Base-by-base conservation (phyloP, 1,140 invertebrate species). In the Arion vulgaris region DNA sequence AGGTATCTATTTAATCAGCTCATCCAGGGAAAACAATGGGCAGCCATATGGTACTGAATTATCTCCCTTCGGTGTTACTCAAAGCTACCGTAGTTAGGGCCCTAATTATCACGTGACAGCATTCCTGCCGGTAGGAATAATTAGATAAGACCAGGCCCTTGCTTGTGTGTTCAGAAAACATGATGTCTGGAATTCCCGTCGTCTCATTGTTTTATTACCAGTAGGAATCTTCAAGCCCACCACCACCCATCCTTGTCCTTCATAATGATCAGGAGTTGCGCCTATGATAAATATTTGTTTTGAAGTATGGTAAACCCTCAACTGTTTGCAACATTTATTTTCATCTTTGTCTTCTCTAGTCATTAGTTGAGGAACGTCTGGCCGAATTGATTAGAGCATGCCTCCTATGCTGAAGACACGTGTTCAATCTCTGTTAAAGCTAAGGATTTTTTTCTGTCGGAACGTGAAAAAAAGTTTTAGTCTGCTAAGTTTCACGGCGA, bases 31-130 rank as follows among this genome's bases (percentile, higher is more conserved):
- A 66, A 66, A 66, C 62, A 66, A 66, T 66, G 28, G 62, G 62
- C n/a, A 66, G 62, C 62, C 62, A 66, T 66, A 66, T 66, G 62
- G 62, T 66, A 7, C n/a, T 32, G 5, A 7, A 32, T 66, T 66
- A 66, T 66, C 62, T 66, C 28, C 62, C 28, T 34, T 66, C 32
- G 62, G n/a, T 66, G 17, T 66, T 66, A 1, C 4, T 28, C 62
- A 66, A 66, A 66, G 62, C 62, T 66, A 66, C 62, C 32, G 62
- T 66, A 34, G 62, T 2, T 32, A 28, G n/a, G 62, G 62, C n/a
- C 62, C 62, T 66, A 66, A 66, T 66, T 66, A 28, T 66, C 62
- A 66, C 62, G 62, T 66, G 62, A 32, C 62, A 17, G 62, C 62
- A 66, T 66, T 66, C 62, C 62, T 66, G 28, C 62, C 17, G 62